Evolutionary conservation across 1,140 invertebrate genomes (phyloP).

Genomic region (Ladona fulva): DNA sequence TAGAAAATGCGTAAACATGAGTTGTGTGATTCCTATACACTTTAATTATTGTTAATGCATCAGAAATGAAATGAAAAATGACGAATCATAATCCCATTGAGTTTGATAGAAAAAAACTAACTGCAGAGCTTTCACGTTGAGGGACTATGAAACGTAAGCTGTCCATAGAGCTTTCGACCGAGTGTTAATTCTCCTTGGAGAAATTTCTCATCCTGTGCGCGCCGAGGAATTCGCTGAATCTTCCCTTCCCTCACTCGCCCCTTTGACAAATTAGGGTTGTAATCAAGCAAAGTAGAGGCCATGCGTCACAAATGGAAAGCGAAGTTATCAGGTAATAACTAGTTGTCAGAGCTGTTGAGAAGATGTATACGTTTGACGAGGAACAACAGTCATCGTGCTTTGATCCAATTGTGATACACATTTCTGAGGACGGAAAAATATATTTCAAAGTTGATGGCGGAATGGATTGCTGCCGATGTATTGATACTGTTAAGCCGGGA

Average conservation of each 20-base stretch:
- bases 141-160: too few species aligned
- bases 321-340: neutral
- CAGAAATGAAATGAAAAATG: too few species aligned
- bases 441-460: neutral
- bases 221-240: neutral
- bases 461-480: too few species aligned
- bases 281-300: neutral
- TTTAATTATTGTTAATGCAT: too few species aligned
- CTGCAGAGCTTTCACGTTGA: too few species aligned
- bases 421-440: neutral
- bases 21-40: too few species aligned
- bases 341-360: neutral
- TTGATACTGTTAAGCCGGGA: too few species aligned
- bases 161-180: neutral
- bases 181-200: neutral
- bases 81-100: too few species aligned
- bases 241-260: neutral
- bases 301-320: neutral
- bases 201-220: too few species aligned
- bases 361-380: neutral
- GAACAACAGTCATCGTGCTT: neutral
- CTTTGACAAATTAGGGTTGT: neutral
- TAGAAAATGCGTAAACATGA: too few species aligned
- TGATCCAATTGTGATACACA: conserved; percentile 4
- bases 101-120: too few species aligned